Evolutionary conservation across 2,113 vertebrate genomes (phyloP).

Genomic region (Typhlomys cinereus): DNA sequence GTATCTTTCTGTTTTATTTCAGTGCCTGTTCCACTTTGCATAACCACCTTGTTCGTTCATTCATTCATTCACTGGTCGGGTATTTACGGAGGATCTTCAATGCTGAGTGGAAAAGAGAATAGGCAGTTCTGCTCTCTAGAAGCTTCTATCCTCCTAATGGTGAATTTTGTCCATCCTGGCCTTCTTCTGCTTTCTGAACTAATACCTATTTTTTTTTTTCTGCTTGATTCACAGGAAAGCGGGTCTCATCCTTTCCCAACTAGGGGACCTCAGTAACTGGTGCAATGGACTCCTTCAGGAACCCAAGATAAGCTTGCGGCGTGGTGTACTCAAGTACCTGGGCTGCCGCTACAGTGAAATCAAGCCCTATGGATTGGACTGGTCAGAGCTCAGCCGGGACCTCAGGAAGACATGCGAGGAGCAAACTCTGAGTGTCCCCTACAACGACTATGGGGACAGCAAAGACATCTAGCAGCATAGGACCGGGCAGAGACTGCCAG

Average conservation of each 20-base stretch:
- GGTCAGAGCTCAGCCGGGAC: constrained; percentile 94
- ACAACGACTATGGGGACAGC: constrained; percentile 96
- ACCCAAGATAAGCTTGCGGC: constrained; percentile 93
- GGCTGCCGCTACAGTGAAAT: constrained; percentile 98
- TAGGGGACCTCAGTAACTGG: constrained; percentile 94
- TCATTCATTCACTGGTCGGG: neutral
- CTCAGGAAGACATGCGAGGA: constrained; percentile 96
- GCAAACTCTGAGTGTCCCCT: constrained; percentile 93
- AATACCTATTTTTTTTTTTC: neutral
- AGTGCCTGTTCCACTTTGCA: neutral
- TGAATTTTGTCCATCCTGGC: neutral
- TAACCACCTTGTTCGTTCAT: neutral
- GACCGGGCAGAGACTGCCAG: neutral
- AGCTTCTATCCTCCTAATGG: neutral
- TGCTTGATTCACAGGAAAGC: constrained; percentile 90
- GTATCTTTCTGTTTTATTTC: constrained; percentile 19
- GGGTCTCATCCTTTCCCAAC: constrained; percentile 95
- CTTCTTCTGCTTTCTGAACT: neutral
- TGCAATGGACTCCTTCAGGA: constrained; percentile 96
- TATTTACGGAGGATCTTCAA: neutral
- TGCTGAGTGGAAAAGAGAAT: neutral
- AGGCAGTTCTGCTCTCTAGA: neutral
- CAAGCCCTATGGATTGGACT: constrained; percentile 94
- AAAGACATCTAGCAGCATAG: constrained; percentile 89
- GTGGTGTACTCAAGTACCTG: constrained; percentile 93